Conservation (phyloP, 2,797 vertebrate species). For the Melanotaenia parkinsoni region DNA sequence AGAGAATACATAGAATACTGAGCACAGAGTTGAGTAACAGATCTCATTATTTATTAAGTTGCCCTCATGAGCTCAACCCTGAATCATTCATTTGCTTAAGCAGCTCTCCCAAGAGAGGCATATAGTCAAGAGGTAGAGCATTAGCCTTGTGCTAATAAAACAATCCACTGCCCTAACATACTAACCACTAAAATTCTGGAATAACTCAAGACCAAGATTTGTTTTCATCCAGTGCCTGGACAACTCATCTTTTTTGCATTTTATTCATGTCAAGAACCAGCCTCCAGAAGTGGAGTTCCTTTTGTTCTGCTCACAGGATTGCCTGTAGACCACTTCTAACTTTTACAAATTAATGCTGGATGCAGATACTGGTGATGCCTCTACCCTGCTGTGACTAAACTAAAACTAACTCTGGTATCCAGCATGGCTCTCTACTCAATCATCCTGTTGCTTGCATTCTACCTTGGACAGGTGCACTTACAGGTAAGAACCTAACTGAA, state of each 20-base stretch:
- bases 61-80: constrained; percentile 88
- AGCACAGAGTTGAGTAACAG: constrained; percentile 87
- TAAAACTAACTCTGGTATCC: constrained; percentile 43
- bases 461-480: constrained; percentile 75
- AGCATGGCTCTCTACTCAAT: constrained; percentile 61
- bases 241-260: constrained; percentile 41
- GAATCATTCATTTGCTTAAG: constrained; percentile 94
- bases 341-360: constrained; percentile 50
- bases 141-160: constrained; percentile 67
- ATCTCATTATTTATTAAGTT: constrained; percentile 93
- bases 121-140: constrained; percentile 47
- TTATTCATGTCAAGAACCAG: constrained; percentile 47
- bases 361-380: constrained; percentile 49
- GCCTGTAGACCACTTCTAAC: constrained; percentile 43
- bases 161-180: constrained; percentile 31
- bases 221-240: constrained; percentile 29
- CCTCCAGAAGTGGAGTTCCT: constrained; percentile 29
- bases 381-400: constrained; percentile 48
- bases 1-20: constrained; percentile 25
- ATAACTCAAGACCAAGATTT: constrained; percentile 43
- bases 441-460: constrained; percentile 79
- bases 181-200: constrained; percentile 52
- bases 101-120: constrained; percentile 78
- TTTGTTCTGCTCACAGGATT: constrained; percentile 41
- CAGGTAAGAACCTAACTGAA: constrained; percentile 84